Base-by-base conservation (phyloP, 2,888 invertebrate species). In the Prosopocoilus inquinatus region DNA sequence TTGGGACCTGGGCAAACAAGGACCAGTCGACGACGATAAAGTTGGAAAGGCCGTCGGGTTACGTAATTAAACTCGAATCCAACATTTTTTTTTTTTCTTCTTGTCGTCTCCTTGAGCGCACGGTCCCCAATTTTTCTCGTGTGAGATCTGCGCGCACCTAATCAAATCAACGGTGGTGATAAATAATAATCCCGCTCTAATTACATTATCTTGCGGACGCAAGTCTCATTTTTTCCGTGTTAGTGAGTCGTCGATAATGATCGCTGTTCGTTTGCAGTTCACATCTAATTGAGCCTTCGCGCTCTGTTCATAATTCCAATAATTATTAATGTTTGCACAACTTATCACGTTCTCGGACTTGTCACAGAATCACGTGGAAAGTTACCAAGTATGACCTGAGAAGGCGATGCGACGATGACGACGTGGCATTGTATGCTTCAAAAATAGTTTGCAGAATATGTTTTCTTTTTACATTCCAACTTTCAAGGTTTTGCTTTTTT, bases 251-350 rank as follows among this genome's bases (percentile, higher is more conserved):
- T 51, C 60, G 62, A 60, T 62, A 62, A 61, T 62, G 60, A 58
- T 57, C 49, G 53, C 43, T 52, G 59, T 59, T 65, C 62, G 67
- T 67, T 67, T 63, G 63, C 64, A 59, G 59, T 50, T 47, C 48
- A 49, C 58, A 53, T 63, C 67, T 67, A 67, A 66, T 67, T 67
- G 64, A 62, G 57, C 57, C 60, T 65, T 64, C 62, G 65, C 64
- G 60, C 58, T 54, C 54, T 55, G 60, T 58, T 64, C 62, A 65
- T 65, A 55, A 63, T 55, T 62, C 61, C 63, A 60, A 64, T 64
- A 63, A 62, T 64, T 64, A 57, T 59, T 54, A 53, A 60, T 64
- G 61, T 64, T 64, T 64, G 50, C 59, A 39, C 47, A 53, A 57
- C 48, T 58, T 55, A 63, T 63, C 58, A 54, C 8, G 11, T n/a